Evolutionary conservation across 1,140 invertebrate species (phyloP).

Genomic region (Conus ventricosus): DNA sequence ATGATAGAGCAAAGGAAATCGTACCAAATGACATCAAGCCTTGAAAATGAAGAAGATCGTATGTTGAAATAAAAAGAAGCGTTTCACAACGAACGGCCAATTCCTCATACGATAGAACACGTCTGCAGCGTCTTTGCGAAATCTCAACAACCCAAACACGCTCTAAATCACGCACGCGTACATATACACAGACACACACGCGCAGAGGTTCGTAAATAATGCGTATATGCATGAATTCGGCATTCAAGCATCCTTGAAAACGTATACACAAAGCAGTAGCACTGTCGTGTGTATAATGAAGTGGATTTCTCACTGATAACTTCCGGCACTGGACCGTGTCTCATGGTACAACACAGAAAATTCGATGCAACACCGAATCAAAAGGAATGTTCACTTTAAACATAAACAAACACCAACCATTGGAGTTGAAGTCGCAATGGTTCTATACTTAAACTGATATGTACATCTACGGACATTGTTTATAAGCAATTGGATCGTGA

Average conservation of each 20-base stretch:
- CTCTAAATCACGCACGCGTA: background rate
- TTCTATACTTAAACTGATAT: no score
- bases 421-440: no score
- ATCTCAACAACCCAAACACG: background rate
- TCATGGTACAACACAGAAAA: background rate
- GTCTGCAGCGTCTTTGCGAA: background rate
- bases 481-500: no score
- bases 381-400: no score
- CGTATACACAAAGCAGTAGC: background rate
- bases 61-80: background rate
- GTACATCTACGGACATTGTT: no score
- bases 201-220: background rate
- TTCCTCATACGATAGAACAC: background rate
- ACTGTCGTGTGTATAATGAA: background rate
- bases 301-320: background rate
- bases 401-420: no score
- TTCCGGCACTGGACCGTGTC: background rate
- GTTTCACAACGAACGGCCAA: background rate
- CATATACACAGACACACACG: background rate
- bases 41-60: background rate
- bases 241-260: background rate
- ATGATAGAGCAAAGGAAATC: background rate
- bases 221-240: no score
- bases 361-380: no score
- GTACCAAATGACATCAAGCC: background rate